phyloP scores from a whole-genome alignment of 2,113 vertebrate species.

The Bos javanicus region DNA sequence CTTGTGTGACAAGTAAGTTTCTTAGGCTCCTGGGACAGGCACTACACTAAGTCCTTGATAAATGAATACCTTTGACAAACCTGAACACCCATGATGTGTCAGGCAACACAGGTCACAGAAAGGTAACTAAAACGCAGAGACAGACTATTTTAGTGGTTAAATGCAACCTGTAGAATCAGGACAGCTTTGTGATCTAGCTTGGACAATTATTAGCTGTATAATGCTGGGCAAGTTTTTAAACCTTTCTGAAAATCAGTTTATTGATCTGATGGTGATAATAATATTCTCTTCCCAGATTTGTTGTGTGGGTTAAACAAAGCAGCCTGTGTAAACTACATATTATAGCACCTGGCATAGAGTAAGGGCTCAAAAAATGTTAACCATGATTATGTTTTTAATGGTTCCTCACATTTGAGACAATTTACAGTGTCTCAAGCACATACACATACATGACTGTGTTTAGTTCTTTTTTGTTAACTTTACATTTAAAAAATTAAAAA shows the following conservation, averaged over 20 bases:
- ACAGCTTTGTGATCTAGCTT: background rate
- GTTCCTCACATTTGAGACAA: background rate
- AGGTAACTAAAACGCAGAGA: background rate
- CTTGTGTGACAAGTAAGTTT: background rate
- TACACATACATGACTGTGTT: background rate
- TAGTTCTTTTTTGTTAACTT: background rate
- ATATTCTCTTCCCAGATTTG: background rate
- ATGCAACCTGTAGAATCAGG: background rate
- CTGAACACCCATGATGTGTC: background rate
- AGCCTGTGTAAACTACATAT: background rate
- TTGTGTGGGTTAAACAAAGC: background rate
- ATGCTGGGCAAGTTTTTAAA: background rate
- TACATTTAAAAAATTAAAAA: background rate
- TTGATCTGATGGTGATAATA: background rate
- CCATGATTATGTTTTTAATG: background rate
- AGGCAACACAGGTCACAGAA: background rate
- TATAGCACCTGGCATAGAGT: background rate
- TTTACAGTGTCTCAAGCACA: background rate
- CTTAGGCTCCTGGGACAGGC: background rate
- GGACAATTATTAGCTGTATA: background rate
- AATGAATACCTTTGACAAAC: background rate
- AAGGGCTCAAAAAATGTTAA: background rate
- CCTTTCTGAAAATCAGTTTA: background rate
- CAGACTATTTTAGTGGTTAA: background rate
- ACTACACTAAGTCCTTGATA: background rate